Evolutionary conservation across 2,888 invertebrate genomes (phyloP).

Genomic region (Deilephila elpenor): DNA sequence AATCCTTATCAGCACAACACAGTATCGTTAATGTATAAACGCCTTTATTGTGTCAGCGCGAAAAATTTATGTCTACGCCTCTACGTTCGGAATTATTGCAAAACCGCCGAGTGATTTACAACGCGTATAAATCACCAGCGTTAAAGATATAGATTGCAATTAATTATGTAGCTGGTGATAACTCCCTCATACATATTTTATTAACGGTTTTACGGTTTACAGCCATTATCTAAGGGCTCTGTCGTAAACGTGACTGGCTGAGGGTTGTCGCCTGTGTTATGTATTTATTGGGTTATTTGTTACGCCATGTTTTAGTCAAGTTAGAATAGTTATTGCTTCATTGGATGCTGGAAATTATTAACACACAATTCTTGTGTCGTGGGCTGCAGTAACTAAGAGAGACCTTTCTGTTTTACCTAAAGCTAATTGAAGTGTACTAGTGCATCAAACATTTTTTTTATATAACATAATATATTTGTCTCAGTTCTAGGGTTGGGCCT

Average conservation of each 20-base stretch:
- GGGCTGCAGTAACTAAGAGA: no score
- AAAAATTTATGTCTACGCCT: slow-evolving; percentile 25
- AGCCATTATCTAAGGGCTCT: slow-evolving; percentile 27
- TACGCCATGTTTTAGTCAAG: background rate
- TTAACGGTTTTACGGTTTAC: slow-evolving; percentile 31
- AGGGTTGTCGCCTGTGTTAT: slow-evolving; percentile 1
- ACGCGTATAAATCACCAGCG: slow-evolving; percentile 44
- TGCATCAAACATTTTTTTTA: no score
- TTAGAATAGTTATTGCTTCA: background rate
- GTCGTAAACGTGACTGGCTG: slow-evolving; percentile 6
- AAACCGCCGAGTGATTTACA: slow-evolving; percentile 51
- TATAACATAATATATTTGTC: no score
- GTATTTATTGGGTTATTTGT: background rate
- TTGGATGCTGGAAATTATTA: no score
- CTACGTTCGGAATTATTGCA: slow-evolving; percentile 49
- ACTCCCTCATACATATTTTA: slow-evolving; percentile 38
- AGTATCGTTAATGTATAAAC: background rate
- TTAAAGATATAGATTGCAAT: slow-evolving; percentile 46
- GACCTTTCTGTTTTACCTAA: no score
- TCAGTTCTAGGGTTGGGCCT: no score
- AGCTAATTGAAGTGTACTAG: no score
- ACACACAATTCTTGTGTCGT: no score
- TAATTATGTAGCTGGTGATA: slow-evolving; percentile 46
- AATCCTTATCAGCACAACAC: background rate
- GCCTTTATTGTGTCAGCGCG: slow-evolving; percentile 1